Conservation (phyloP, 64 coral and sea anemone genomes). For the Stylophora pistillata region DNA sequence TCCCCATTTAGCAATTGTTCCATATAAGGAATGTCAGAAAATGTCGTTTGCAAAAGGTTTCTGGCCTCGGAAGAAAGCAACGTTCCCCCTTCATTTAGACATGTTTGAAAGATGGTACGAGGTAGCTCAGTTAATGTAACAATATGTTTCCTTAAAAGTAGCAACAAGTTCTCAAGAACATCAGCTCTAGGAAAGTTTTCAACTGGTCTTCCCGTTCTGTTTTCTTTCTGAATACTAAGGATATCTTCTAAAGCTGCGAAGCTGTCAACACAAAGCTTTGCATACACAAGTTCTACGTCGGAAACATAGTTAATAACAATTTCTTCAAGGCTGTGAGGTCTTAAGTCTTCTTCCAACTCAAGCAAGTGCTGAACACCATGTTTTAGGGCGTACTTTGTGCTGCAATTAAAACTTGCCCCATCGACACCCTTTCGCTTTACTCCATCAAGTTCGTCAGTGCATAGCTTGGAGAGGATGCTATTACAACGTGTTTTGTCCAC, state of each 20-base stretch:
- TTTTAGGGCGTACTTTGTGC: too few relatives aligned
- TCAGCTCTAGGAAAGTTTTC: neutral
- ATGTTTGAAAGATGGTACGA: neutral
- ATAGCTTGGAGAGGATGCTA: neutral
- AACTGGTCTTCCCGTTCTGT: too few relatives aligned
- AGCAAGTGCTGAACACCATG: too few relatives aligned
- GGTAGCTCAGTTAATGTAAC: neutral
- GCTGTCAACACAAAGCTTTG: neutral
- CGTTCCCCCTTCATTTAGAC: neutral
- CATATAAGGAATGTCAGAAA: neutral
- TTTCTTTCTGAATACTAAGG: neutral
- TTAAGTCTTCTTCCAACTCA: neutral
- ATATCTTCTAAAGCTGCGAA: neutral
- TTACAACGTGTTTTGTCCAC: slow-evolving; percentile 3
- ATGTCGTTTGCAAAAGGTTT: neutral
- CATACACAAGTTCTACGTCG: neutral
- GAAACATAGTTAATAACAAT: neutral
- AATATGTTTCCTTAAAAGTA: neutral
- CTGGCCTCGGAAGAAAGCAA: neutral
- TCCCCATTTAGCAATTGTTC: neutral
- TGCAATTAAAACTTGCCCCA: too few relatives aligned
- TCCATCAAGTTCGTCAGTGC: slow-evolving; percentile 9
- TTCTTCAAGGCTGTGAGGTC: neutral
- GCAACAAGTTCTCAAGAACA: neutral
- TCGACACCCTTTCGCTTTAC: neutral